Base-by-base conservation (phyloP, 1,140 invertebrate species). In the Panulirus ornatus region DNA sequence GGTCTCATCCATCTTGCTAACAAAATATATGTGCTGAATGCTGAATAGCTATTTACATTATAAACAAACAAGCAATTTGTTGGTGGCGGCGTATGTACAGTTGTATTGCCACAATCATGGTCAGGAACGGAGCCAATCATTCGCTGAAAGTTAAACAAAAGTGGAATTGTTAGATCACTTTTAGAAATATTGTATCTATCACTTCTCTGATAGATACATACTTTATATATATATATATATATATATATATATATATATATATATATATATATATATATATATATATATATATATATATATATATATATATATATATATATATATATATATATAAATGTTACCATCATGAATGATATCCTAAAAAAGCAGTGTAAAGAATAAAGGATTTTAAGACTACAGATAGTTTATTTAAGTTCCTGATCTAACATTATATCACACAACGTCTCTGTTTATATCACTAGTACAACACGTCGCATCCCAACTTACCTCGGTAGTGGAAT, bases 401-500 rank as follows among this genome's bases (percentile, higher is more conserved):
- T n/a, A n/a, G n/a, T n/a, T n/a, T n/a, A n/a, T n/a, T n/a, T n/a
- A n/a, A n/a, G n/a, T n/a, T n/a, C n/a, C n/a, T n/a, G n/a, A n/a
- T n/a, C n/a, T n/a, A n/a, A n/a, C n/a, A n/a, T n/a, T n/a, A n/a
- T n/a, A n/a, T n/a, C n/a, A n/a, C n/a, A n/a, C n/a, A n/a, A n/a
- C n/a, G n/a, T n/a, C n/a, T n/a, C n/a, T n/a, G n/a, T n/a, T n/a
- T n/a, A n/a, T n/a, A n/a, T n/a, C n/a, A n/a, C n/a, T n/a, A n/a
- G n/a, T n/a, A n/a, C n/a, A n/a, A n/a, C n/a, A n/a, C n/a, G n/a
- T n/a, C n/a, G n/a, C 0, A 14, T 30, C 2, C 14, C 27, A 30
- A 42, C 76, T 79, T 42, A 79, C 76, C 76, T 79, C 44, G n/a
- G 27, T 79, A 79, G 8, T 79, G 76, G 40, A 79, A 79, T 42